These are phyloP conservation scores for Callitettix versicolor DNA, from an alignment of 1,140 invertebrate species.

Conservation along the genomic window DNA sequence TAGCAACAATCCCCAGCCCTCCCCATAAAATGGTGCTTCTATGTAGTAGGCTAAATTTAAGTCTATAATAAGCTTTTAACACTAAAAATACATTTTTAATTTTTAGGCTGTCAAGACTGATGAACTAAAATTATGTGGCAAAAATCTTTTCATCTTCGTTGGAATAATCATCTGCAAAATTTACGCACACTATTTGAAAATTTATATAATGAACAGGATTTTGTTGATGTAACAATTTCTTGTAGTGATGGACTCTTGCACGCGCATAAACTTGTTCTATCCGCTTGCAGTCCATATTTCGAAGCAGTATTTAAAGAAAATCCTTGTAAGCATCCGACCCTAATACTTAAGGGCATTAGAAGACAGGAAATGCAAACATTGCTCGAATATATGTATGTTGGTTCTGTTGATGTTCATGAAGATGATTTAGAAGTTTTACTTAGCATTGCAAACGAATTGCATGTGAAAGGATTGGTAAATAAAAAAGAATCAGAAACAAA, in stretches of 20 bases:
- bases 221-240: constrained; percentile 49
- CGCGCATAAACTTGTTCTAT: constrained; percentile 41
- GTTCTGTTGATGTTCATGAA: constrained; percentile 40
- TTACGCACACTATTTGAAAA: constrained; percentile 42
- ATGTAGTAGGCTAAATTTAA: no score
- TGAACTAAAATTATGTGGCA: constrained; percentile 2
- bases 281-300: constrained; percentile 41
- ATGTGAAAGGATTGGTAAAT: constrained; percentile 30
- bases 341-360: constrained; percentile 41
- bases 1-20: no score
- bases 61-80: no score
- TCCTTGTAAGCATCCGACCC: constrained; percentile 42
- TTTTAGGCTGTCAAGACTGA: no score
- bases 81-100: no score
- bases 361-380: constrained; percentile 38
- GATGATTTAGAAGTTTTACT: constrained; percentile 36
- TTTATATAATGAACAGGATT: constrained; percentile 41
- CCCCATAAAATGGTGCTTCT: no score
- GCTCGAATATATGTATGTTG: constrained; percentile 42
- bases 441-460: constrained; percentile 37
- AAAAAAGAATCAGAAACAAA: neutral
- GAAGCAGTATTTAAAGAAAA: constrained; percentile 34
- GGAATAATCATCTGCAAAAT: constrained; percentile 52
- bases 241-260: constrained; percentile 42
- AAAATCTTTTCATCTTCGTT: constrained; percentile 29